Conservation (phyloP, 2,113 vertebrate species). For the Muscicapa adusta region DNA sequence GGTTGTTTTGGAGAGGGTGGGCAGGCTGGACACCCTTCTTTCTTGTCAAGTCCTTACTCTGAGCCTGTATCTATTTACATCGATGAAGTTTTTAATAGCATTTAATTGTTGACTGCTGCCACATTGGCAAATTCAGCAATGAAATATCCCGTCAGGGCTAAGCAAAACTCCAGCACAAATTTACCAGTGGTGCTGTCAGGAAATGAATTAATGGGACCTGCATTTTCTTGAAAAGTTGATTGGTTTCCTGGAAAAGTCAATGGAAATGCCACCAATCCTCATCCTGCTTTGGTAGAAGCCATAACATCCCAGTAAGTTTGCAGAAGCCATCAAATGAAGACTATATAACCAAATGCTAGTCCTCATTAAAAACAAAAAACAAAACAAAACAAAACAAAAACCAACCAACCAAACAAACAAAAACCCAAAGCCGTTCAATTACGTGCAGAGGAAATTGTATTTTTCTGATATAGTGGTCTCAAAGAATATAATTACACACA, state of each 20-base stretch:
- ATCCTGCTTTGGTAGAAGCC: not conserved
- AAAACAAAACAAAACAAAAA: not conserved
- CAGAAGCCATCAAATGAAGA: not conserved
- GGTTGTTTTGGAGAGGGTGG: not conserved
- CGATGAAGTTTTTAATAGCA: not conserved
- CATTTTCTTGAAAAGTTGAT: not conserved
- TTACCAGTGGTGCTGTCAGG: not conserved
- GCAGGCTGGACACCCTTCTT: not conserved
- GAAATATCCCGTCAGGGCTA: not conserved
- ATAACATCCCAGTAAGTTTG: not conserved
- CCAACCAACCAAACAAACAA: too few relatives aligned
- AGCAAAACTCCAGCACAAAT: not conserved
- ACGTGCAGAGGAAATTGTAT: not conserved
- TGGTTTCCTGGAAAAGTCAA: not conserved
- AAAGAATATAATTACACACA: not conserved
- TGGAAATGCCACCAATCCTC: not conserved
- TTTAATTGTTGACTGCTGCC: not conserved
- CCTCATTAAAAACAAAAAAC: not conserved
- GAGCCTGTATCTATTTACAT: not conserved
- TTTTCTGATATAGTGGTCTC: not conserved
- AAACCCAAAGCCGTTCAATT: not conserved
- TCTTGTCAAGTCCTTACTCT: not conserved
- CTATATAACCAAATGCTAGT: not conserved
- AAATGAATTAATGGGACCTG: not conserved
- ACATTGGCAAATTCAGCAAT: not conserved